These are phyloP conservation scores for Nymphalis c-album DNA, from an alignment of 2,888 invertebrate species.

Conservation along the genomic window DNA sequence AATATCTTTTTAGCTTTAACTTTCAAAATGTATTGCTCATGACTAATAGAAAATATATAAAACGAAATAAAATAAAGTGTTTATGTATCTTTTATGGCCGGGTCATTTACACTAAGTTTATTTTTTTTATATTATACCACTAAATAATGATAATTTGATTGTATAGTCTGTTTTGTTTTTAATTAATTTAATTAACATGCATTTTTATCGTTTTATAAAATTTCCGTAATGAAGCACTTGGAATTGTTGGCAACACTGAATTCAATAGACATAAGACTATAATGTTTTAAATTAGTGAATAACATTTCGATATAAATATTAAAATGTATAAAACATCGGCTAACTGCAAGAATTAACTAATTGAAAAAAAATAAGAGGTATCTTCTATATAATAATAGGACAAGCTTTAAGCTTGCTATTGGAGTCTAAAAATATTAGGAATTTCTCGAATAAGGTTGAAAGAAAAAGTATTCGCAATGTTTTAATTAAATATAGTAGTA, in stretches of 20 bases:
- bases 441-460: no score
- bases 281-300: background rate
- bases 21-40: constrained; percentile 9
- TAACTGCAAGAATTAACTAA: no score
- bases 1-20: constrained; percentile 16
- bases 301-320: constrained; percentile 1
- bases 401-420: no score
- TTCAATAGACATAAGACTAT: constrained; percentile 10
- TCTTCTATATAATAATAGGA: no score
- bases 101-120: constrained; percentile 5
- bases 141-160: background rate
- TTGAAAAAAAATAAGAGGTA: no score
- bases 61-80: background rate
- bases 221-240: constrained; percentile 1
- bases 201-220: constrained; percentile 3
- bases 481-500: no score
- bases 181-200: constrained; percentile 7
- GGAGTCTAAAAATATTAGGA: no score
- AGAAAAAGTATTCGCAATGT: no score
- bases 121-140: background rate
- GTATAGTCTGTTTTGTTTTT: background rate
- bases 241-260: constrained; percentile 5
- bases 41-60: constrained; percentile 9
- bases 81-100: constrained; percentile 3
- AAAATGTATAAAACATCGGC: no score